Evolutionary conservation across 2,113 vertebrate genomes (phyloP), one percentile per base, ranked within the genome.

Genomic region (Mustela nigripes): DNA sequence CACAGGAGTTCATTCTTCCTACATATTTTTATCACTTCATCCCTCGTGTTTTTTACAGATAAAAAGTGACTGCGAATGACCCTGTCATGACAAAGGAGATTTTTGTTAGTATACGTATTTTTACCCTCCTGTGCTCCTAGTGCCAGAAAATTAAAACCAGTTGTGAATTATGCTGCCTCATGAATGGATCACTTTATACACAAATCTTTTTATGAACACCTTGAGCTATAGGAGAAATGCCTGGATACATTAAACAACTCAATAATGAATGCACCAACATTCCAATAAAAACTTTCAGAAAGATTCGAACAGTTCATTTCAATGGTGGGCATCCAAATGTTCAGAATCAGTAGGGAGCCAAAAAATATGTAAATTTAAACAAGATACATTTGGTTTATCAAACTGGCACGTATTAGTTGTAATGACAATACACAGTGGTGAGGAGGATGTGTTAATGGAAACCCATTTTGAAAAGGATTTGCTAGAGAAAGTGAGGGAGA

Each of bases 351-450:
- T 76, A 82, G 21, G 63, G 7, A 91, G 36, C 21, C 89, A 53
- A 94, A 63, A 67, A 67, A 48, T 9, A 83, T 74, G 18, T 58
- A 93, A 45, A 89, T 95, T 71, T 95, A 93, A 91, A 62, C 31
- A 91, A 36, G 31, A 82, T 8, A 31, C 14, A 11, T 80, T 82
- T 62, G 60, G 5, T 15, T 69, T 71, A 36, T 69, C 24, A 62
- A 91, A 87, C 50, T 76, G n/a, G 39, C n/a, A 60, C n/a, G 24
- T 63, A 24, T 33, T 74, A 89, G 82, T 78, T 93, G 94, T 56
- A 86, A 82, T 69, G 36, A 31, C 12, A 85, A 39, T 42, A 56
- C 31, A 31, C 9, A 80, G 36, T 89, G 11, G 7, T 84, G 8
- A 73, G 80, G 53, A 80, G 1, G 12, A 4, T 78, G 11, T 78